A percentile compares a stretch with the other conserved stretches of the same genome.
phyloP scores from a whole-genome alignment of 2,888 invertebrate genomes.

The Drosophila heteroneura region DNA sequence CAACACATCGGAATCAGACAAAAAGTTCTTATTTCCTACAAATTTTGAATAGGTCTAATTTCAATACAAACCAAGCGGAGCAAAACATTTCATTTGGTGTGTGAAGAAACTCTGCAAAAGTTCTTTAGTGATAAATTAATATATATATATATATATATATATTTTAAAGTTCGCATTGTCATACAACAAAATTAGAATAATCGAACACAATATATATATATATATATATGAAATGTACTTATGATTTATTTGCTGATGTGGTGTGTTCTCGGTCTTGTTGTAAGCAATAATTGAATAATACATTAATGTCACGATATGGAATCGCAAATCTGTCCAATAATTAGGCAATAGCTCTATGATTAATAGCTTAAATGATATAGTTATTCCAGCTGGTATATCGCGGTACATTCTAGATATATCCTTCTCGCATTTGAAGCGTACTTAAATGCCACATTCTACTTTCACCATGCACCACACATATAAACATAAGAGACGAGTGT shows the following conservation, averaged over 20 bases:
- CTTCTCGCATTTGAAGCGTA: neutral
- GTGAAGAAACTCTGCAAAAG: neutral
- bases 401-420: neutral
- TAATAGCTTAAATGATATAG: neutral
- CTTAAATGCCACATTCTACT: slow-evolving; percentile 12
- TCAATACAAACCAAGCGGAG: neutral
- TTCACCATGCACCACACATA: slow-evolving; percentile 34
- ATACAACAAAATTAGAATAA: neutral
- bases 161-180: neutral
- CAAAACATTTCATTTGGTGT: neutral
- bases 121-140: neutral
- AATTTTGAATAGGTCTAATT: neutral
- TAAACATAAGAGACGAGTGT: slow-evolving; percentile 4
- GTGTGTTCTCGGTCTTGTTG: neutral
- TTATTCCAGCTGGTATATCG: neutral
- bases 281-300: neutral
- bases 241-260: neutral
- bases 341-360: neutral
- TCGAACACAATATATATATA: neutral
- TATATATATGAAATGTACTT: neutral
- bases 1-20: neutral
- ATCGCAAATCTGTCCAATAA: neutral
- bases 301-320: neutral
- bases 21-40: neutral
- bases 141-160: too few species aligned